A percentile compares a stretch with the other conserved stretches of the same genome.
phyloP scores from a whole-genome alignment of 2,113 vertebrate genomes.

The Pollimyrus isidori region DNA sequence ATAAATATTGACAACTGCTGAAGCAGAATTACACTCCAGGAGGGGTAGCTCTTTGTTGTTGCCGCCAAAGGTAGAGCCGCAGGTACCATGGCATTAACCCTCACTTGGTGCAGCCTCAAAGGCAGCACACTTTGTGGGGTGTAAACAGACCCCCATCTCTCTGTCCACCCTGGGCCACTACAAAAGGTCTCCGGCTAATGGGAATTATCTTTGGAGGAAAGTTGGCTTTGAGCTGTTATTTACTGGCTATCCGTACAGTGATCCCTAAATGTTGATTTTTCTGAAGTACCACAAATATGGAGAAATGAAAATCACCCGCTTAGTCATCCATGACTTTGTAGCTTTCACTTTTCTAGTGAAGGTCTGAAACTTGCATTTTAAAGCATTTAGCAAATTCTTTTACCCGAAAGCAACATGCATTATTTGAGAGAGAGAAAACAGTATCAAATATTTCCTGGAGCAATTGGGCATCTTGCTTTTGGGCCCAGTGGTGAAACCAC shows the following conservation, averaged over 20 bases:
- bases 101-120: background rate
- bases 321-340: background rate
- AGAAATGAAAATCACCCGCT: background rate
- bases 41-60: background rate
- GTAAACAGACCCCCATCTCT: background rate
- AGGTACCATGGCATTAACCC: background rate
- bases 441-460: background rate
- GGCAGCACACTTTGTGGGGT: background rate
- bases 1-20: background rate
- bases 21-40: background rate
- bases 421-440: background rate
- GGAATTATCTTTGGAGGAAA: background rate
- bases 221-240: background rate
- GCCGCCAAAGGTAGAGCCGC: background rate
- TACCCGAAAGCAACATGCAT: background rate
- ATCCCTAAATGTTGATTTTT: background rate
- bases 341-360: background rate
- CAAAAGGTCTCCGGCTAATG: background rate
- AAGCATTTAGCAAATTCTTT: background rate
- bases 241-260: background rate
- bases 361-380: background rate
- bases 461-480: background rate
- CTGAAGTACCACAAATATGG: background rate
- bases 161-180: background rate
- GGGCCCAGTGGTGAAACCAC: background rate